Base-by-base conservation (phyloP, 1,140 invertebrate species). In the Drusus annulatus region DNA sequence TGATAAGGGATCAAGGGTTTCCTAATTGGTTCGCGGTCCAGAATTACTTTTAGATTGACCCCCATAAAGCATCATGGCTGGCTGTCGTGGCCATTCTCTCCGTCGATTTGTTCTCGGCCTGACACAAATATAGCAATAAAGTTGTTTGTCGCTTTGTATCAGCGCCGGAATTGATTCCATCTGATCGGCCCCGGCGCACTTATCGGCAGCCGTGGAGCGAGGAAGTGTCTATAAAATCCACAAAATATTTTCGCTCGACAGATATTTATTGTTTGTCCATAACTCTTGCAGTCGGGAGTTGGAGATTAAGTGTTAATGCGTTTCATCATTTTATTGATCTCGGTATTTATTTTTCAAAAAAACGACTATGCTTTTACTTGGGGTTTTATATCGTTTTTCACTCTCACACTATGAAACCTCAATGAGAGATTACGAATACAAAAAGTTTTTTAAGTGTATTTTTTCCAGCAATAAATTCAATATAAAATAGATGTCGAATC, bases 41-140 rank as follows among this genome's bases (percentile, higher is more conserved):
- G 78, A 80, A 82, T 82, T 80, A 79, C 81, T 78, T 82, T 68
- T 58, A 74, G 63, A 80, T 82, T 82, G 81, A 82, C 81, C 81
- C 25, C 63, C 81, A 78, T 82, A 80, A 80, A 82, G 60, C 81
- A 82, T 80, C 79, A 80, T 28, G 75, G 76, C 54, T 62, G 56
- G 56, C 76, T 80, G 81, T 81, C 81, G 68, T 23, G 60, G 60
- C 77, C 81, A 79, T 79, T 82, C 71, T 25, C 31, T 21, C 23
- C 21, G 52, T 17, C 77, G 65, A 79, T 79, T 79, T 65, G 52
- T 79, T 65, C 78, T 36, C 19, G 16, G 78, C 56, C 69, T 75
- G 78, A 79, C 80, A 81, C 71, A 81, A 81, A 79, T 81, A 79
- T 74, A 69, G 76, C 68, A 73, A 75, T 81, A 81, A 81, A 81